These are phyloP conservation scores for Lepidochitona cinerea DNA, from an alignment of 2,888 invertebrate species.

Conservation along the genomic window DNA sequence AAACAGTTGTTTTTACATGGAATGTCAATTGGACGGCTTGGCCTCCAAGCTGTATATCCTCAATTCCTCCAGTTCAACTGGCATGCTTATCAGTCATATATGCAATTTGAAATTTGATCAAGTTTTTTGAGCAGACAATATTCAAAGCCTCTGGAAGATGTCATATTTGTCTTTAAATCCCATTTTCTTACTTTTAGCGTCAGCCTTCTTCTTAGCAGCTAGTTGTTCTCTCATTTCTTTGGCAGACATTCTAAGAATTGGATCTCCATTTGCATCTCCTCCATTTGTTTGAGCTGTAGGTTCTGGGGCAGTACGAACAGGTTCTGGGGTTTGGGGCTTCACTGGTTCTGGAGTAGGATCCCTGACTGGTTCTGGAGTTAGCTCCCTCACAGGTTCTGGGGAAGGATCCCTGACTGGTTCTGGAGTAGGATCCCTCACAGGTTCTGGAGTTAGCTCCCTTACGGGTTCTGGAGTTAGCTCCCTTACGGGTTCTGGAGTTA, in stretches of 20 bases:
- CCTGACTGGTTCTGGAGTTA: not conserved
- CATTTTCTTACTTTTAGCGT: constrained; percentile 1
- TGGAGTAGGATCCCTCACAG: not conserved
- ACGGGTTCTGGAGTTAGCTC: not conserved
- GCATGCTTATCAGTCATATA: no score
- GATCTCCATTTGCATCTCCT: not conserved
- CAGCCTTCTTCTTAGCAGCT: constrained; percentile 1
- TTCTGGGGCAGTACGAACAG: not conserved
- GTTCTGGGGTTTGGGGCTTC: not conserved
- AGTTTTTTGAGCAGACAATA: not conserved
- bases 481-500: constrained; percentile 15
- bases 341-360: constrained; percentile 8
- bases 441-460: not conserved
- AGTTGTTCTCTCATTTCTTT: not conserved
- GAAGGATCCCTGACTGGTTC: not conserved
- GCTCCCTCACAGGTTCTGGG: not conserved
- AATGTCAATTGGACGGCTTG: no score
- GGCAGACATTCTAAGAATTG: not conserved
- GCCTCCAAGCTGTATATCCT: no score
- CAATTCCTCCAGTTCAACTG: no score
- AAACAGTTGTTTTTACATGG: not conserved
- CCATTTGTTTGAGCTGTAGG: not conserved
- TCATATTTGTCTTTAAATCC: constrained; percentile 14
- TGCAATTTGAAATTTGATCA: not conserved
- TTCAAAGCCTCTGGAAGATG: not conserved